These are phyloP conservation scores for Autographa gamma DNA, from an alignment of 2,888 invertebrate genomes.

Conservation along the genomic window DNA sequence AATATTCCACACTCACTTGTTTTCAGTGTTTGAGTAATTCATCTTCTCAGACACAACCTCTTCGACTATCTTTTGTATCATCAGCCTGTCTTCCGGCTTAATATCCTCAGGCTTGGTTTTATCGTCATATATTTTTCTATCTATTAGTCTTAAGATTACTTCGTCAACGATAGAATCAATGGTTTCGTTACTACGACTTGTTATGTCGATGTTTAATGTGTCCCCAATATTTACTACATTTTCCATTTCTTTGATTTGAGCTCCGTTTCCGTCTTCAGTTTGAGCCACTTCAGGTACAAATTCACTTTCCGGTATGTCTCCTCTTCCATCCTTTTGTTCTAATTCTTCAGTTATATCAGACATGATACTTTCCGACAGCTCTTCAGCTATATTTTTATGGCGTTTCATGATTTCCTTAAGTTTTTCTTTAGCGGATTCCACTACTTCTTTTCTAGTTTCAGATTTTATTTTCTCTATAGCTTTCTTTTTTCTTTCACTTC, in stretches of 20 bases:
- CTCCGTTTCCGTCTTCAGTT: slow-evolving; percentile 28
- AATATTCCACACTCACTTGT: slow-evolving; percentile 49
- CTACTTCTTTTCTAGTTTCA: slow-evolving; percentile 84
- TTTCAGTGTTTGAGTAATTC: slow-evolving; percentile 74
- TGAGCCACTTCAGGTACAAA: slow-evolving; percentile 50
- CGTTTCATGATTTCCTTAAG: slow-evolving; percentile 85
- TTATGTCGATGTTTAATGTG: slow-evolving; percentile 52
- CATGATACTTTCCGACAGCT: slow-evolving; percentile 71
- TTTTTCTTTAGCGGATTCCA: slow-evolving; percentile 86
- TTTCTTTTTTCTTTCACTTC: slow-evolving; percentile 81
- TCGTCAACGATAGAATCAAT: slow-evolving; percentile 85
- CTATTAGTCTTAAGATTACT: slow-evolving; percentile 82
- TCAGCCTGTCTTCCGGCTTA: slow-evolving; percentile 79
- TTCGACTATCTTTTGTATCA: slow-evolving; percentile 85
- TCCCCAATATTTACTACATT: slow-evolving; percentile 42
- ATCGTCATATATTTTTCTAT: slow-evolving; percentile 87
- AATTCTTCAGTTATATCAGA: slow-evolving; percentile 55
- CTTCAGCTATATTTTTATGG: slow-evolving; percentile 81
- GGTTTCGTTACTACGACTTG: slow-evolving; percentile 73
- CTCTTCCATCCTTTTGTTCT: slow-evolving; percentile 70
- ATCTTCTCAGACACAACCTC: slow-evolving; percentile 83
- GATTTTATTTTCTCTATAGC: slow-evolving; percentile 84
- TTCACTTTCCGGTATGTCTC: slow-evolving; percentile 75
- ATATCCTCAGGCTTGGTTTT: slow-evolving; percentile 86
- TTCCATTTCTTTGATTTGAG: slow-evolving; percentile 42